Evolutionary conservation across 2,113 vertebrate species (phyloP).

Genomic region (Artemisiospiza belli): DNA sequence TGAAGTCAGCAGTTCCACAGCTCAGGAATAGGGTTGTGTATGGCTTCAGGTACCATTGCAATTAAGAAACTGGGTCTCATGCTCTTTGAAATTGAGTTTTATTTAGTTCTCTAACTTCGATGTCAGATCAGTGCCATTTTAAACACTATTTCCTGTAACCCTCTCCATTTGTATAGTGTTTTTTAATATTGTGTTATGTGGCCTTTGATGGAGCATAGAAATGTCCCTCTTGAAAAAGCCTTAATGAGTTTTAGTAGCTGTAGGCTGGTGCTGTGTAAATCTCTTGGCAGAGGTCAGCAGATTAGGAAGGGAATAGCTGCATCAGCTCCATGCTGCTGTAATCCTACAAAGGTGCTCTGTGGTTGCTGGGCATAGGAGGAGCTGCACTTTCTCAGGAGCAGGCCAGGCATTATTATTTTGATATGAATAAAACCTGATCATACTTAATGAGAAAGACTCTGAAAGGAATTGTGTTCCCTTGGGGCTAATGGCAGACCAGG

Average conservation of each 20-base stretch:
- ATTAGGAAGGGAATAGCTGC: not conserved
- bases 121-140: not conserved
- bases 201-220: not conserved
- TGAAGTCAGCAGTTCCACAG: accelerated
- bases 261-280: not conserved
- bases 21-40: not conserved
- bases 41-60: not conserved
- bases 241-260: not conserved
- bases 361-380: not conserved
- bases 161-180: not conserved
- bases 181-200: not conserved
- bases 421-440: not conserved
- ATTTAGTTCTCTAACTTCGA: not conserved
- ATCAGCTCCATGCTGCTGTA: not conserved
- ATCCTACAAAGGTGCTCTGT: not conserved
- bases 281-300: not conserved
- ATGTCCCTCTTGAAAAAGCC: not conserved
- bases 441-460: not conserved
- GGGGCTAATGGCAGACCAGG: not conserved
- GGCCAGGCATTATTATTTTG: not conserved
- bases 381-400: not conserved
- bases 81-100: not conserved
- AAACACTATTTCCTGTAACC: not conserved
- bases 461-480: not conserved
- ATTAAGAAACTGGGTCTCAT: not conserved